phyloP scores from a whole-genome alignment of 2,888 invertebrate genomes.

The Chydorus sphaericus region DNA sequence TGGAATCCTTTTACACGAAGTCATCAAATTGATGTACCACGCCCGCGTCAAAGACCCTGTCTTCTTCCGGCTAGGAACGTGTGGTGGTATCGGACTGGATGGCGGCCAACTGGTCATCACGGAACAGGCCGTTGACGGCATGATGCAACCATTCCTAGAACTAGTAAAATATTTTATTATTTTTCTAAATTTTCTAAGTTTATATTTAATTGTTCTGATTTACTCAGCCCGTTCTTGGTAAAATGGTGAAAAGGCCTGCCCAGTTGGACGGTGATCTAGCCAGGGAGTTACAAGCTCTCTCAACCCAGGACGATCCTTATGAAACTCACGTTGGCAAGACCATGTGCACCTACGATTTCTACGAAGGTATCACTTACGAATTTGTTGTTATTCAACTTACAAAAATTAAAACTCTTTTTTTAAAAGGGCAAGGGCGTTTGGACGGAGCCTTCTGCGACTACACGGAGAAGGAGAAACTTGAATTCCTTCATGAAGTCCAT shows the following conservation, averaged over 20 bases:
- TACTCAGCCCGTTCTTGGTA: slow-evolving; percentile 67
- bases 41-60: slow-evolving; percentile 74
- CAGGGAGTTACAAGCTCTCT: slow-evolving; percentile 58
- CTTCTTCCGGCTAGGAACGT: slow-evolving; percentile 85
- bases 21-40: slow-evolving; percentile 90
- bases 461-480: slow-evolving; percentile 74
- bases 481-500: slow-evolving; percentile 59
- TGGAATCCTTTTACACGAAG: slow-evolving; percentile 85
- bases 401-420: background rate
- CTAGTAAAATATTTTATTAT: slow-evolving; percentile 40
- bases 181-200: background rate
- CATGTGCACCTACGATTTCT: slow-evolving; percentile 94
- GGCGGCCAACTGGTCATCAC: slow-evolving; percentile 88
- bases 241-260: slow-evolving; percentile 62
- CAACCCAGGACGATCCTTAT: slow-evolving; percentile 58
- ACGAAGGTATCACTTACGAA: slow-evolving; percentile 55
- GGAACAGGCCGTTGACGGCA: slow-evolving; percentile 79
- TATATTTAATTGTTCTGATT: background rate
- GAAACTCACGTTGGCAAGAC: slow-evolving; percentile 82
- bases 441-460: slow-evolving; percentile 97
- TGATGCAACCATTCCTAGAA: slow-evolving; percentile 63
- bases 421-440: slow-evolving; percentile 72
- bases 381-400: background rate
- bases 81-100: slow-evolving; percentile 83
- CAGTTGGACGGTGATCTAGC: slow-evolving; percentile 66